A percentile compares a stretch with the other conserved stretches of the same genome.
These are phyloP conservation scores for Cantharis flavilabris DNA, from an alignment of 2,888 invertebrate species.

Conservation along the genomic window DNA sequence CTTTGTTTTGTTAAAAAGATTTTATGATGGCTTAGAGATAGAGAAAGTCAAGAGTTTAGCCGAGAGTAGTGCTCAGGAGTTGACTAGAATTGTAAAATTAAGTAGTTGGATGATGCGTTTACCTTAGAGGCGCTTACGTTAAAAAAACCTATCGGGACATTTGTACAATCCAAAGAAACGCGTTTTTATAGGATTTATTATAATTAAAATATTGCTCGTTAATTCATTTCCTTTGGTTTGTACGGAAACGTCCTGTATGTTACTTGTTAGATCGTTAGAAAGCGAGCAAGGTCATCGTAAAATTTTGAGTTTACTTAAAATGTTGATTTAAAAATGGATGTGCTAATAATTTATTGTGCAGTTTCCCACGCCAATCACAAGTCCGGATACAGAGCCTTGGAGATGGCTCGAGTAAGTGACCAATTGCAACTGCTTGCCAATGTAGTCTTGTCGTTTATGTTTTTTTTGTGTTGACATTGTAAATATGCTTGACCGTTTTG, in stretches of 20 bases:
- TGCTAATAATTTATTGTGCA: constrained; percentile 57
- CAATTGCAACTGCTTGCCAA: constrained; percentile 41
- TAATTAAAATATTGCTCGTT: too few relatives aligned
- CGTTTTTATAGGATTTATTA: too few relatives aligned
- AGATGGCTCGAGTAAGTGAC: constrained; percentile 85
- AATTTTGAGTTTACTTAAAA: background rate
- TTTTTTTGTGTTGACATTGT: constrained; percentile 15
- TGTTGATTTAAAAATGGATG: background rate
- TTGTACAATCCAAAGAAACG: background rate
- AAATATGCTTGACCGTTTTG: background rate
- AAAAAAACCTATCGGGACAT: background rate
- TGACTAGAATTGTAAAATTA: background rate
- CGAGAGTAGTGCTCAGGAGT: background rate
- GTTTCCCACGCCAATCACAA: constrained; percentile 87
- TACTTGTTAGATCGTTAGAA: background rate
- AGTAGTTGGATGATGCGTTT: background rate
- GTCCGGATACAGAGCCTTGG: constrained; percentile 88
- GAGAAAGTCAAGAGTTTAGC: background rate
- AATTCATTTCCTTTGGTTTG: background rate
- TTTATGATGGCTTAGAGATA: background rate
- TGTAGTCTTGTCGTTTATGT: constrained; percentile 38
- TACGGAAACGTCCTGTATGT: background rate
- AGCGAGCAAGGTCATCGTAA: background rate
- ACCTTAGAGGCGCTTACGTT: background rate
- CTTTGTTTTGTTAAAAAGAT: background rate